Conservation (phyloP, 2,888 invertebrate genomes). For the Temnothorax ravouxi region DNA sequence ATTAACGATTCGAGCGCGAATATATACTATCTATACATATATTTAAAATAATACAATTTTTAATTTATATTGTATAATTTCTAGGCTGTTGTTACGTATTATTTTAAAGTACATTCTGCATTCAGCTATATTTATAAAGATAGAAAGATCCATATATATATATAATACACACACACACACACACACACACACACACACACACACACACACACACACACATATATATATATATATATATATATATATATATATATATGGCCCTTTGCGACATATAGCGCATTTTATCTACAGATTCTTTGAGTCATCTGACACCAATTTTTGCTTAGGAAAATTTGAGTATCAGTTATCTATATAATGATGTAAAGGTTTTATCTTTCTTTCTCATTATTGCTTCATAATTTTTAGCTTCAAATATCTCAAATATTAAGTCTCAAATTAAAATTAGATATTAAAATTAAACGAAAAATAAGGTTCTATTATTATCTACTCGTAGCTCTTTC, state of each 20-base stretch:
- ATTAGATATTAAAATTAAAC: neutral
- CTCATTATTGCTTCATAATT: neutral
- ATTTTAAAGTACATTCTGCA: neutral
- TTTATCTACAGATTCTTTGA: neutral
- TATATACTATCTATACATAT: too few species aligned
- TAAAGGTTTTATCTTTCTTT: neutral
- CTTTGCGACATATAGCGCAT: neutral
- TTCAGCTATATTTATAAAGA: neutral
- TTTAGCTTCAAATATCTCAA: neutral
- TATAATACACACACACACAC: too few species aligned
- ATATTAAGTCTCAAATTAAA: neutral
- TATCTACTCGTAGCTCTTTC: neutral
- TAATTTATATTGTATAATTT: slow-evolving; percentile 3
- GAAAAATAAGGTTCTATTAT: neutral
- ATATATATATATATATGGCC: too few species aligned
- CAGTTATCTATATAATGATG: neutral
- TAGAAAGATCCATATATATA: neutral
- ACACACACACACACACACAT: too few species aligned
- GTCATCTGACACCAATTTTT: neutral
- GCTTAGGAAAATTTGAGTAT: neutral
- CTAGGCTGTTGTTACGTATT: neutral
- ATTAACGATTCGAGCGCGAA: neutral
- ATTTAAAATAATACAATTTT: neutral
- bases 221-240: too few species aligned
- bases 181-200: too few species aligned